Percentiles rank a stretch among this genome's conserved stretches.
These are phyloP conservation scores for Hydriomena furcata DNA, from an alignment of 2,888 invertebrate genomes.

Conservation along the genomic window DNA sequence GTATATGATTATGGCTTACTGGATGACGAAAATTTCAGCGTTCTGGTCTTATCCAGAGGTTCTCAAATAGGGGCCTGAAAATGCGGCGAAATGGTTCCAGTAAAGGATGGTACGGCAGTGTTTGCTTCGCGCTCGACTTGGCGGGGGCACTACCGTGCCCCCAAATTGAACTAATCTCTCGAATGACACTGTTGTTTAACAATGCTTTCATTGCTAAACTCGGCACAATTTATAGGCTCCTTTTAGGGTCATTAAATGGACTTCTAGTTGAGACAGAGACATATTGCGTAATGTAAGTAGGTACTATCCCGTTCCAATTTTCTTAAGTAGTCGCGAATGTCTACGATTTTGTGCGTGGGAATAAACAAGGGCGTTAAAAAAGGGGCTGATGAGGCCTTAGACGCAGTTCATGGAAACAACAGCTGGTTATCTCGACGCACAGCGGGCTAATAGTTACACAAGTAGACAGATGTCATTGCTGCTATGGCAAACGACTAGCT, in stretches of 20 bases:
- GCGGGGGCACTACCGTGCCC: too few relatives aligned
- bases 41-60: too few relatives aligned
- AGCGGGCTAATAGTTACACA: background rate
- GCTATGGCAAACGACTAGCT: too few relatives aligned
- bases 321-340: slow-evolving; percentile 70
- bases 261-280: slow-evolving; percentile 50
- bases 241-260: slow-evolving; percentile 42
- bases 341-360: slow-evolving; percentile 61
- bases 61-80: too few relatives aligned
- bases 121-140: too few relatives aligned
- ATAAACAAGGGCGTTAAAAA: slow-evolving; percentile 72
- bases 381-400: slow-evolving; percentile 41
- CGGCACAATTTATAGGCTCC: slow-evolving; percentile 31
- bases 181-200: background rate
- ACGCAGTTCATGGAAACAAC: background rate
- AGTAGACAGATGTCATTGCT: background rate
- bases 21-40: too few relatives aligned
- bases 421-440: background rate
- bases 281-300: slow-evolving; percentile 47
- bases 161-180: too few relatives aligned
- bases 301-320: slow-evolving; percentile 64
- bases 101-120: too few relatives aligned
- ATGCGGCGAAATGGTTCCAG: too few relatives aligned
- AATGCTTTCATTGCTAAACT: background rate
- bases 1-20: too few relatives aligned